A percentile compares a stretch with the other conserved stretches of the same genome.
Evolutionary conservation across 2,888 invertebrate genomes (phyloP).

Genomic region (Mystacides longicornis): DNA sequence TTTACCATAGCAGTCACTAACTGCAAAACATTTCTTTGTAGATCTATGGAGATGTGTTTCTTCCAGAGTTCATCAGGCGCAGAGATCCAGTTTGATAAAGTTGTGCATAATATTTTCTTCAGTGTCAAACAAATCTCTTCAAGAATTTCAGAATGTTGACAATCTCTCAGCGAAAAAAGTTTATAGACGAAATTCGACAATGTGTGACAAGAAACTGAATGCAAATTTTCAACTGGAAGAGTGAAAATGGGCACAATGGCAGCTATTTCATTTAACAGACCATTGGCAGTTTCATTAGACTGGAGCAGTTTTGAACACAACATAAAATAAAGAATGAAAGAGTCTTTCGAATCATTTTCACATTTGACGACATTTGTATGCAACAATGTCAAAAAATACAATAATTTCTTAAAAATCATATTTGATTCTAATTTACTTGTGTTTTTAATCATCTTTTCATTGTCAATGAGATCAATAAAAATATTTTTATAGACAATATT

Average conservation of each 20-base stretch:
- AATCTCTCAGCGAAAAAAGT: not conserved
- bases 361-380: conserved; percentile 15
- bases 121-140: conserved; percentile 11
- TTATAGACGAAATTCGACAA: conserved; percentile 3
- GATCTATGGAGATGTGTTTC: conserved; percentile 10
- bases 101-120: conserved; percentile 17
- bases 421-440: conserved; percentile 4
- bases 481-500: conserved; percentile 13
- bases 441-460: not conserved
- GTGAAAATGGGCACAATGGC: conserved; percentile 6
- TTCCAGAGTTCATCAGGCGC: conserved; percentile 15
- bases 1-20: conserved; percentile 9
- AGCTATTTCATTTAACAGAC: not conserved
- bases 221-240: conserved; percentile 7
- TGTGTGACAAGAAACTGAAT: conserved; percentile 5
- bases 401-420: conserved; percentile 16
- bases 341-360: conserved; percentile 2
- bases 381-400: conserved; percentile 10
- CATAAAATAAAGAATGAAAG: conserved; percentile 8
- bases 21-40: conserved; percentile 11
- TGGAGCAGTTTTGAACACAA: conserved; percentile 13
- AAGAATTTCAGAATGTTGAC: conserved; percentile 3
- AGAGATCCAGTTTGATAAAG: conserved; percentile 12
- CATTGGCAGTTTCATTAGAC: not conserved
- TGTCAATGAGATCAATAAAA: conserved; percentile 10